phyloP scores from a whole-genome alignment of 2,113 vertebrate genomes.

The Melanerpes aurifrons region DNA sequence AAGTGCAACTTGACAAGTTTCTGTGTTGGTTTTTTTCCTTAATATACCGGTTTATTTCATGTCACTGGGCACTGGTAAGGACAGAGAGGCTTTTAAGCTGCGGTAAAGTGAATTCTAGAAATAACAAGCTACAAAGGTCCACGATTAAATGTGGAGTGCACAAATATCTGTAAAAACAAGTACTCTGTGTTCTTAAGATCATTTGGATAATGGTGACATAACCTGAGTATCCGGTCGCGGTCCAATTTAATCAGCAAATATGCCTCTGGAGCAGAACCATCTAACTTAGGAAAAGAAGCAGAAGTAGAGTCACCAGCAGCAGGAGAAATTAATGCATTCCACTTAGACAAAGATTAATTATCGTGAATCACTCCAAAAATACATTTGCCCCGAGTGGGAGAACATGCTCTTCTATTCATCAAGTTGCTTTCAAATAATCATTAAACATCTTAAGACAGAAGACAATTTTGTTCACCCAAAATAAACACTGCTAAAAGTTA shows the following conservation, averaged over 20 bases:
- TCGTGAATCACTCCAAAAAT: conserved; percentile 43
- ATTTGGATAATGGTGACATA: conserved; percentile 36
- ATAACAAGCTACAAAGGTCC: conserved; percentile 21
- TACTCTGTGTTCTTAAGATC: conserved; percentile 51
- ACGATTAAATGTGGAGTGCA: background rate
- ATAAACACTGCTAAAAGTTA: background rate
- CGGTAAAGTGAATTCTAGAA: conserved; percentile 43
- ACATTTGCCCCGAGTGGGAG: conserved; percentile 19
- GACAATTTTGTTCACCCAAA: background rate
- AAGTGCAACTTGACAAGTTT: background rate
- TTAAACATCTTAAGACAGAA: conserved; percentile 13
- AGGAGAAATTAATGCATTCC: conserved; percentile 59
- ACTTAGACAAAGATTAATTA: conserved; percentile 57
- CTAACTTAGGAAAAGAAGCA: conserved; percentile 46
- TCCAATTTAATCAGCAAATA: conserved; percentile 47
- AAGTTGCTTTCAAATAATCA: conserved; percentile 51
- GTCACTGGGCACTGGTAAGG: background rate
- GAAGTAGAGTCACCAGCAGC: background rate
- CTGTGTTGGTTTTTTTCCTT: background rate
- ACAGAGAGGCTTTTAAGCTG: conserved; percentile 22
- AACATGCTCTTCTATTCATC: background rate
- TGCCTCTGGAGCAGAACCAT: conserved; percentile 37
- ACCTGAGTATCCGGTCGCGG: background rate
- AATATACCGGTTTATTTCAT: background rate
- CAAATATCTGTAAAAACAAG: conserved; percentile 15